Evolutionary conservation across 1,140 invertebrate genomes (phyloP).

Genomic region (Danaus plexippus): DNA sequence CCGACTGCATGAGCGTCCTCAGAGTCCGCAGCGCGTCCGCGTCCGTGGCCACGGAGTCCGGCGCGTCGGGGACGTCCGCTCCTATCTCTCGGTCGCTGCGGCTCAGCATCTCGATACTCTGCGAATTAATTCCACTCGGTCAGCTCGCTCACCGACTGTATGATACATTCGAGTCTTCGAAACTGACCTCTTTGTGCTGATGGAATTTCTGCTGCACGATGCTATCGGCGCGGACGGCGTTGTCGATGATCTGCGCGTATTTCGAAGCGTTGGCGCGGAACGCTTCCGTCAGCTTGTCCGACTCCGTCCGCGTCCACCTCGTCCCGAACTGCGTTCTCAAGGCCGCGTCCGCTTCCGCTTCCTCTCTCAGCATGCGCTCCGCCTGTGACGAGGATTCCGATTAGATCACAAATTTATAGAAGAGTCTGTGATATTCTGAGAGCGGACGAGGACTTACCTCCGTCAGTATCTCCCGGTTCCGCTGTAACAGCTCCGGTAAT

Average conservation of each 20-base stretch:
- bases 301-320: slow-evolving; percentile 92
- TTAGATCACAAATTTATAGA: background rate
- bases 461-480: slow-evolving; percentile 96
- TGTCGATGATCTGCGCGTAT: slow-evolving; percentile 93
- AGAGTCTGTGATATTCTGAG: background rate
- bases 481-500: slow-evolving; percentile 89
- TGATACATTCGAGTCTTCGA: background rate
- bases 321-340: slow-evolving; percentile 92
- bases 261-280: slow-evolving; percentile 90
- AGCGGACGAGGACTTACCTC: slow-evolving; percentile 75
- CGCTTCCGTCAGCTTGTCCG: slow-evolving; percentile 89
- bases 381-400: slow-evolving; percentile 56
- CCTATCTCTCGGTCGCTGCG: slow-evolving; percentile 78
- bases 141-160: no score
- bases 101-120: slow-evolving; percentile 87
- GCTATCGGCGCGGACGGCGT: slow-evolving; percentile 83
- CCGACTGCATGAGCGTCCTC: slow-evolving; percentile 85
- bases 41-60: slow-evolving; percentile 56
- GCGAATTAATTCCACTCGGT: background rate
- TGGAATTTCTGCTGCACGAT: slow-evolving; percentile 91
- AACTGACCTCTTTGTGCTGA: slow-evolving; percentile 75
- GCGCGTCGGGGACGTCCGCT: slow-evolving; percentile 75
- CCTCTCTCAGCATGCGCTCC: slow-evolving; percentile 90
- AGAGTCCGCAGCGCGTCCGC: slow-evolving; percentile 76
- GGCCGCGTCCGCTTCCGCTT: slow-evolving; percentile 91